Percentiles rank a stretch among this genome's conserved stretches.
phyloP scores from a whole-genome alignment of 2,797 vertebrate genomes.

The Amphiprion clarkii region DNA sequence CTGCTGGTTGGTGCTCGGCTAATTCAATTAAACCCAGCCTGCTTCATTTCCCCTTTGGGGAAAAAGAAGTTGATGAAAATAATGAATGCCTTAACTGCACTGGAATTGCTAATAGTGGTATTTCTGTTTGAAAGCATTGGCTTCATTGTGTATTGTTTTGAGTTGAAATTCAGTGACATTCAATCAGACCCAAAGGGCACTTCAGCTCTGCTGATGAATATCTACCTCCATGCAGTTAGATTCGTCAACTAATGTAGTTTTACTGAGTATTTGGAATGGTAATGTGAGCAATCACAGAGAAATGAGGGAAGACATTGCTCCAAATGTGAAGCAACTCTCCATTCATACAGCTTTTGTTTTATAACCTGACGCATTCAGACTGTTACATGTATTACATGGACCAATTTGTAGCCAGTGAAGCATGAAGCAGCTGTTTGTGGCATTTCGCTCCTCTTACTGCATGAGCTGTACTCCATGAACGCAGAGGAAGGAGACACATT shows the following conservation, averaged over 20 bases:
- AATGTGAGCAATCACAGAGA: conserved; percentile 8
- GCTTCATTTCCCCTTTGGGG: conserved; percentile 26
- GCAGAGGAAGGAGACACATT: too few relatives aligned
- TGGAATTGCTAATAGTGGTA: conserved; percentile 57
- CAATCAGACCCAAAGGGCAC: conserved; percentile 43
- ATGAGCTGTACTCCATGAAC: neutral
- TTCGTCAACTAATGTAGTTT: conserved; percentile 32
- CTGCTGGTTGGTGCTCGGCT: conserved; percentile 24
- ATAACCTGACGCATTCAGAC: neutral
- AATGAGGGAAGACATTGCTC: neutral
- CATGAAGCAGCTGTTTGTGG: too few relatives aligned
- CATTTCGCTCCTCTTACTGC: neutral
- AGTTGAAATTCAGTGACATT: conserved; percentile 42
- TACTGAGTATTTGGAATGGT: conserved; percentile 3
- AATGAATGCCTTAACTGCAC: conserved; percentile 54
- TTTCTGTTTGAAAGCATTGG: conserved; percentile 47
- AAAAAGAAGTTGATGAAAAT: conserved; percentile 33
- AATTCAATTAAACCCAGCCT: conserved; percentile 60
- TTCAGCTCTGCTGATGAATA: conserved; percentile 34
- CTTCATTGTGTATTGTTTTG: conserved; percentile 35
- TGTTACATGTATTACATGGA: neutral
- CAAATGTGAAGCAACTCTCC: neutral
- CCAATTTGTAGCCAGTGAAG: neutral
- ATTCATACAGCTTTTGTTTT: neutral
- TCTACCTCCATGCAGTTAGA: neutral